Percentiles rank a stretch among this genome's conserved stretches.
phyloP scores from a whole-genome alignment of 2,797 vertebrate genomes.

The Mustela erminea region DNA sequence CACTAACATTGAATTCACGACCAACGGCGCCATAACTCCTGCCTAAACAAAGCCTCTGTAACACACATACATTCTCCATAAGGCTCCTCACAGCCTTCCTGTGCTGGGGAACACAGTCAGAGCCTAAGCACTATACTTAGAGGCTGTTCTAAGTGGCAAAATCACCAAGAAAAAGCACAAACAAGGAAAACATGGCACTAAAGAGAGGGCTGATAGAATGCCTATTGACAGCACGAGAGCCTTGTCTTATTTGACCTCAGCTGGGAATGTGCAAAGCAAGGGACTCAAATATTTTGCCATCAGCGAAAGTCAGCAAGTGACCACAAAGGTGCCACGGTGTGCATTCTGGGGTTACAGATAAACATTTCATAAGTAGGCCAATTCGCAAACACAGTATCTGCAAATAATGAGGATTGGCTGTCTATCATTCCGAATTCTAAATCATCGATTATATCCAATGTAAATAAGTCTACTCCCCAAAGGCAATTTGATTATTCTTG shows the following conservation, averaged over 20 bases:
- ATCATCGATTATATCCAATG: background rate
- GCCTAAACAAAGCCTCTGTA: background rate
- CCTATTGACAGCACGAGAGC: background rate
- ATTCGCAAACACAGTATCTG: background rate
- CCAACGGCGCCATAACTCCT: background rate
- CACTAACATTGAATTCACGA: background rate
- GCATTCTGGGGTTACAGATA: background rate
- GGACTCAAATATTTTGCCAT: background rate
- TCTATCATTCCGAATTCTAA: background rate
- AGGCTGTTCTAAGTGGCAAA: background rate
- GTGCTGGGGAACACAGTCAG: background rate
- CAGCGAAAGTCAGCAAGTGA: background rate
- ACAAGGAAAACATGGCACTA: background rate
- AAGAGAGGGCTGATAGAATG: background rate
- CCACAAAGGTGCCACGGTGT: background rate
- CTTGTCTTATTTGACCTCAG: background rate
- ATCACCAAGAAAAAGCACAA: background rate
- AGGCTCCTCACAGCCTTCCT: background rate
- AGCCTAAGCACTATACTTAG: background rate
- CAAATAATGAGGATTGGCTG: conserved; percentile 13
- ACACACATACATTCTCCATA: background rate
- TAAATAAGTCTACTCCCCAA: conserved; percentile 5
- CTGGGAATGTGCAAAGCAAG: background rate
- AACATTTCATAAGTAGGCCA: background rate
- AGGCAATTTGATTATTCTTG: background rate